A percentile compares a stretch with the other conserved stretches of the same genome.
These are phyloP conservation scores for Arvicanthis niloticus DNA, from an alignment of 2,113 vertebrate genomes.

Conservation along the genomic window DNA sequence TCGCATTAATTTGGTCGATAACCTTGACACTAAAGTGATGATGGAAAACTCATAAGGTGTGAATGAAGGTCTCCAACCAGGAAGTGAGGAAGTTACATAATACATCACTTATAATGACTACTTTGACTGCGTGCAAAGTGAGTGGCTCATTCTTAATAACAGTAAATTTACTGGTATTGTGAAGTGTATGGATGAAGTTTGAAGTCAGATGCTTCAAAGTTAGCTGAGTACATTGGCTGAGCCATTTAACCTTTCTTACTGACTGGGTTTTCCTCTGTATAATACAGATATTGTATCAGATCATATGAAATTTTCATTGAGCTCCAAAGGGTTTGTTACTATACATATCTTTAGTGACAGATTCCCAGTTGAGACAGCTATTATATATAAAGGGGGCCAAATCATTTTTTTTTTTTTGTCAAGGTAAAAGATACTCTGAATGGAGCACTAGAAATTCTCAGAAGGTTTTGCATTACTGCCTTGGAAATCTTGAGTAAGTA, in stretches of 20 bases:
- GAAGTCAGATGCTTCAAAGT: constrained; percentile 43
- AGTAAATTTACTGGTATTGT: constrained; percentile 45
- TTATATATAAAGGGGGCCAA: neutral
- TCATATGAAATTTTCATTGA: neutral
- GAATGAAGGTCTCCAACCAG: constrained; percentile 60
- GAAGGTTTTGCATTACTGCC: neutral
- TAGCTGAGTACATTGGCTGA: neutral
- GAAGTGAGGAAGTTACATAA: constrained; percentile 59
- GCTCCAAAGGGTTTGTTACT: neutral
- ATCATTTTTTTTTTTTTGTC: neutral
- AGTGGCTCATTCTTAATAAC: constrained; percentile 44
- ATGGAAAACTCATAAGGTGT: constrained; percentile 59
- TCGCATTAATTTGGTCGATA: constrained; percentile 38
- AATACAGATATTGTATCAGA: constrained; percentile 18
- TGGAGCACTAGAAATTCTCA: neutral
- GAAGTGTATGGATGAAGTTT: constrained; percentile 46
- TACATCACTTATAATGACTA: constrained; percentile 38
- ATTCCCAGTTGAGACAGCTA: neutral
- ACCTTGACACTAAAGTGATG: constrained; percentile 69
- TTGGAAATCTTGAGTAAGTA: neutral
- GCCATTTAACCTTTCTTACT: constrained; percentile 52
- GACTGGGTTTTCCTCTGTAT: constrained; percentile 36
- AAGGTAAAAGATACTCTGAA: neutral
- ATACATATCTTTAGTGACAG: neutral
- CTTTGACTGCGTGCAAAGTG: constrained; percentile 23